These are phyloP conservation scores for Tetraneura akinire DNA, from an alignment of 1,140 invertebrate genomes.

Conservation along the genomic window DNA sequence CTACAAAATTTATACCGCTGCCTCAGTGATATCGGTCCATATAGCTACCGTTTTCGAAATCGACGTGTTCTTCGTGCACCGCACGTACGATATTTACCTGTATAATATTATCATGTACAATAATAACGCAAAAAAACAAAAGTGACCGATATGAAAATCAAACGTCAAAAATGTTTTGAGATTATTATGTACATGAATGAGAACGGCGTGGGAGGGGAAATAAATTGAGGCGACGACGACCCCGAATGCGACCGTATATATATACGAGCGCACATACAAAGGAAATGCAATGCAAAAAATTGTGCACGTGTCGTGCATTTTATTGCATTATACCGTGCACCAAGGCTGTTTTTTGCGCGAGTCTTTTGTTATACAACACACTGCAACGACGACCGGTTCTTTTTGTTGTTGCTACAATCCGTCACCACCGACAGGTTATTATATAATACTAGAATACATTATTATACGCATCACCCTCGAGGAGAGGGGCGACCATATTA, in stretches of 20 bases:
- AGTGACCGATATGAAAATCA: not conserved
- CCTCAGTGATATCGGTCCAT: too few species aligned
- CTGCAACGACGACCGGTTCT: not conserved
- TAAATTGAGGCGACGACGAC: not conserved
- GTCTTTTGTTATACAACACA: constrained; percentile 11
- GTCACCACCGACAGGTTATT: too few species aligned
- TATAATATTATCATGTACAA: too few species aligned
- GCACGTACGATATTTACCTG: not conserved
- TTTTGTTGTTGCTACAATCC: not conserved
- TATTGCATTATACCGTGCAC: constrained; percentile 1
- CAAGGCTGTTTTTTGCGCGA: not conserved
- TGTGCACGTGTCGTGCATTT: constrained; percentile 33
- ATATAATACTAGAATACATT: not conserved
- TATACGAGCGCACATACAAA: too few species aligned
- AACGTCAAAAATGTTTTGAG: too few species aligned
- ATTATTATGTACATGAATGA: too few species aligned
- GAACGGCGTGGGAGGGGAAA: not conserved
- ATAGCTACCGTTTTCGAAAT: not conserved
- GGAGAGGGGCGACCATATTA: not conserved
- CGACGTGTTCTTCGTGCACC: not conserved
- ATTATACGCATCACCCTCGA: not conserved
- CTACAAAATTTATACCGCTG: too few species aligned
- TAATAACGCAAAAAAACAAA: not conserved
- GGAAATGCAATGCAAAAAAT: constrained; percentile 10
- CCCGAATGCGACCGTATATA: not conserved